Percentiles rank a stretch among this genome's conserved stretches.
Conservation (phyloP, 2,113 vertebrate genomes). For the Podilymbus podiceps region DNA sequence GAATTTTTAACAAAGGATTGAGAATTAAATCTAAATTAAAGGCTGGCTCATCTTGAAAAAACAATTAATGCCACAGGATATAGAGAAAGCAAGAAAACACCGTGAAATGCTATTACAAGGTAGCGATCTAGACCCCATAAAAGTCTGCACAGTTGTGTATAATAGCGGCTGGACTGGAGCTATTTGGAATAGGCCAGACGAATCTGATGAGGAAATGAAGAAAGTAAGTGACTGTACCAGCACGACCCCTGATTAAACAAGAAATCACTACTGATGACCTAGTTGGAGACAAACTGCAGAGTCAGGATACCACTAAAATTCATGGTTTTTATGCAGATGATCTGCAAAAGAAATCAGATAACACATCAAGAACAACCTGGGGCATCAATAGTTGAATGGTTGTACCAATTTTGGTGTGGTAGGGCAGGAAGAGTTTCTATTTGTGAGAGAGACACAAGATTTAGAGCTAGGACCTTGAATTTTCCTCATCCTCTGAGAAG, state of each 20-base stretch:
- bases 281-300: background rate
- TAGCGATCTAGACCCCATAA: background rate
- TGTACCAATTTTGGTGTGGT: background rate
- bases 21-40: background rate
- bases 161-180: background rate
- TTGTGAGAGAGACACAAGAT: background rate
- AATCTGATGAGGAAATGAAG: background rate
- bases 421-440: background rate
- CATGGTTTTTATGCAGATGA: background rate
- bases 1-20: background rate
- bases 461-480: background rate
- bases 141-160: background rate
- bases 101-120: background rate
- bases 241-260: background rate
- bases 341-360: background rate
- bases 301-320: background rate
- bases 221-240: background rate
- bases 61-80: background rate
- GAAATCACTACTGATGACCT: background rate
- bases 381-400: background rate
- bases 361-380: background rate
- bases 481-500: background rate
- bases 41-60: background rate
- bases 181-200: background rate
- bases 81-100: background rate